These are phyloP conservation scores for Tapirus indicus DNA, from an alignment of 2,797 vertebrate genomes.

Conservation along the genomic window DNA sequence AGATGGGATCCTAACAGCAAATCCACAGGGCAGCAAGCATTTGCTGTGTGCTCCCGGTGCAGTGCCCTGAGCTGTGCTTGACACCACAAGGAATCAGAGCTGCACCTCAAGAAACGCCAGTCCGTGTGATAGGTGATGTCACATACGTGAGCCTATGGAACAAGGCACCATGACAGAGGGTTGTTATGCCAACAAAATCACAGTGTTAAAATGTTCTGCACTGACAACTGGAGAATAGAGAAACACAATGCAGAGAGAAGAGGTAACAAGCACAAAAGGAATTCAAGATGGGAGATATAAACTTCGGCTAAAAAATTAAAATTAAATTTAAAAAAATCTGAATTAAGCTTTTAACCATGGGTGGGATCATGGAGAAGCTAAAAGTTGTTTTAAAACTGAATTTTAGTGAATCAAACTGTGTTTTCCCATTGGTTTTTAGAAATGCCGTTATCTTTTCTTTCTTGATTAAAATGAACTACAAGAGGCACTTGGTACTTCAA, in stretches of 20 bases:
- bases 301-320: background rate
- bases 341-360: background rate
- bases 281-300: background rate
- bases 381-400: background rate
- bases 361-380: background rate
- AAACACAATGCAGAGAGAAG: background rate
- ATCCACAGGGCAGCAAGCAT: background rate
- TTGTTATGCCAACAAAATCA: background rate
- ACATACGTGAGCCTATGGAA: background rate
- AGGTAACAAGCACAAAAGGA: background rate
- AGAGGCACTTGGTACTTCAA: background rate
- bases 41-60: background rate
- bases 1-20: background rate
- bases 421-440: slow-evolving; percentile 45
- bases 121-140: background rate
- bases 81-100: background rate
- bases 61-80: too few relatives aligned
- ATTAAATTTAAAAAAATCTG: background rate
- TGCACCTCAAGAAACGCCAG: background rate
- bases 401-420: background rate
- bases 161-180: background rate
- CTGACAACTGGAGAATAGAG: background rate
- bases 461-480: slow-evolving; percentile 24
- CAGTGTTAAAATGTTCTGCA: background rate
- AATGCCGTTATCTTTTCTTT: background rate